These are phyloP conservation scores for Gadopsis bispinosus DNA, from an alignment of 2,797 vertebrate genomes.

Conservation along the genomic window DNA sequence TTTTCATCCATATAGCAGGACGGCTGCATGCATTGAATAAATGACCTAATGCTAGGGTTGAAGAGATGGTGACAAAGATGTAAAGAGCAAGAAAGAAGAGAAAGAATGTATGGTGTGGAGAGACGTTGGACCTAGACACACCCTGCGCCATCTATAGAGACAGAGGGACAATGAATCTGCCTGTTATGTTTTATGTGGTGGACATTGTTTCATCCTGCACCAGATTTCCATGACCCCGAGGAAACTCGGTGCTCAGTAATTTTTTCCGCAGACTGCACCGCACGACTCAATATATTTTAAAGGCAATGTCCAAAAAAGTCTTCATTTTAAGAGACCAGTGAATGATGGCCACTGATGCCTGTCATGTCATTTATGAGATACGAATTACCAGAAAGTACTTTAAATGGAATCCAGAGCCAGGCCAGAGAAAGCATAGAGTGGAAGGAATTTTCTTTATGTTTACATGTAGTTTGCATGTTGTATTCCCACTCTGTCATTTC, in stretches of 20 bases:
- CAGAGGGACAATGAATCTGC: conserved; percentile 73
- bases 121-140: conserved; percentile 50
- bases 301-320: conserved; percentile 66
- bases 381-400: conserved; percentile 57
- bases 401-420: conserved; percentile 64
- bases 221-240: conserved; percentile 70
- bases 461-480: conserved; percentile 18
- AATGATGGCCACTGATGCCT: conserved; percentile 66
- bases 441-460: conserved; percentile 29
- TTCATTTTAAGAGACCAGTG: conserved; percentile 66
- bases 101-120: conserved; percentile 47
- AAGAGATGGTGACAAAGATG: conserved; percentile 44
- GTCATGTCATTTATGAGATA: conserved; percentile 76
- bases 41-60: conserved; percentile 45
- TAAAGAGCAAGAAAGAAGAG: conserved; percentile 30
- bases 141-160: conserved; percentile 56
- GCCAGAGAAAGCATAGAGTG: conserved; percentile 13
- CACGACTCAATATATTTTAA: conserved; percentile 72
- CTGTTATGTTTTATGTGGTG: conserved; percentile 75
- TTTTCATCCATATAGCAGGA: conserved; percentile 32
- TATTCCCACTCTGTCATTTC: background rate
- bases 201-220: conserved; percentile 75
- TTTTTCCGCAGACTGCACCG: conserved; percentile 73
- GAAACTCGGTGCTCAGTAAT: conserved; percentile 63
- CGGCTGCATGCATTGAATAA: conserved; percentile 43